These are phyloP conservation scores for Cephus cinctus DNA, from an alignment of 1,140 invertebrate species.

Conservation along the genomic window DNA sequence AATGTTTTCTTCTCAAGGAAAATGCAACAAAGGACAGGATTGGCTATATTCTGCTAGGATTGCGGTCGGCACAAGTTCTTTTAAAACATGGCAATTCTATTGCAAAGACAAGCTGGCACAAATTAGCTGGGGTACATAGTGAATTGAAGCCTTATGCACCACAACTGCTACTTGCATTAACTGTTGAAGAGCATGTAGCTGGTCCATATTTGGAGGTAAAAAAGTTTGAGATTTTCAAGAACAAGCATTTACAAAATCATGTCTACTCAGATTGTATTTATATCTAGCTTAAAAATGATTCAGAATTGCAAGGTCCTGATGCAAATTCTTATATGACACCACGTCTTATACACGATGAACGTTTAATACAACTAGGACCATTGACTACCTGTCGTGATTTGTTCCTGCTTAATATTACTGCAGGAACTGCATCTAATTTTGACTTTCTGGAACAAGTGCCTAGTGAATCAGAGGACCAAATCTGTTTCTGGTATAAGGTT, in stretches of 20 bases:
- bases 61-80: slow-evolving; percentile 55
- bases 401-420: slow-evolving; percentile 42
- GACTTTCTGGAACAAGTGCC: slow-evolving; percentile 23
- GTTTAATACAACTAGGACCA: slow-evolving; percentile 48
- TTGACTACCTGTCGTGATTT: slow-evolving; percentile 34
- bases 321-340: slow-evolving; percentile 20
- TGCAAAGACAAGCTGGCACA: slow-evolving; percentile 50
- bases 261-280: neutral
- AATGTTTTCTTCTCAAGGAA: slow-evolving; percentile 53
- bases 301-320: neutral
- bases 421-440: slow-evolving; percentile 34
- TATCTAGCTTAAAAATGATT: neutral
- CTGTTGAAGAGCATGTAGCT: slow-evolving; percentile 45
- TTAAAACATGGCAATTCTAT: slow-evolving; percentile 25
- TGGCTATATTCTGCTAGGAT: slow-evolving; percentile 54
- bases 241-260: neutral
- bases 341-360: slow-evolving; percentile 37
- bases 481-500: slow-evolving; percentile 38
- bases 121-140: slow-evolving; percentile 50
- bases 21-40: slow-evolving; percentile 47
- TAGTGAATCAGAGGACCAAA: slow-evolving; percentile 21
- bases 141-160: slow-evolving; percentile 52
- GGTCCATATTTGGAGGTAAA: too few species aligned
- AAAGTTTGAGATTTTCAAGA: neutral
- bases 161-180: slow-evolving; percentile 53